Evolutionary conservation across 2,113 vertebrate genomes (phyloP), one percentile per base, ranked within the genome.

Genomic region (Octodon degus): DNA sequence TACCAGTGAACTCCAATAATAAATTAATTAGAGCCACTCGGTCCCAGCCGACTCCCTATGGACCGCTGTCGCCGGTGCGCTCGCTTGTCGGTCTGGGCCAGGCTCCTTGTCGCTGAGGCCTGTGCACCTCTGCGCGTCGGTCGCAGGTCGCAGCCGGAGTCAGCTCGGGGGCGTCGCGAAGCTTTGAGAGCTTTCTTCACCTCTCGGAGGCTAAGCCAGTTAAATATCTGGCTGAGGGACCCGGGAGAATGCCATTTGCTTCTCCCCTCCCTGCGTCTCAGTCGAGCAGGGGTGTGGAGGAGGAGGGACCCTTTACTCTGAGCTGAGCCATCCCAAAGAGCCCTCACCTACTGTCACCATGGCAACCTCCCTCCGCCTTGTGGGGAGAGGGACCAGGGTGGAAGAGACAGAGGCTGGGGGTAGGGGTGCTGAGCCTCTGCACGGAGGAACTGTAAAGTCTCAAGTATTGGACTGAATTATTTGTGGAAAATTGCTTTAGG

Each of bases 401-500:
- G 47, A 43, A 87, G 92, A 87, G 83, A 63, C 53, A 6, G 70
- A 93, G 86, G 86, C 72, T 74, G 89, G 67, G 32, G 32, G 67
- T 34, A 5, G 34, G 34, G 67, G 50, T 88, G 91, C 88, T 14
- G 92, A 92, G n/a, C 93, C 94, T 94, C 40, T 65, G 76, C 58
- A 34, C 22, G 70, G 82, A 92, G 60, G 50, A 76, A 89, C 86
- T 93, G 89, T 74, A 95, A 85, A 96, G 96, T 89, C 86, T 87
- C 89, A 80, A 12, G 88, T 79, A 95, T 65, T 53, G 76, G 60
- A 19, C 47, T 83, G 30, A 14, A 13, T 95, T 97, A 91, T 97
- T 96, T 93, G 80, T 97, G 93, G 84, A 95, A 95, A 96, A 77
- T 96, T 96, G 83, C 94, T 95, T 40, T 76, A 89, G 90, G 96